Evolutionary conservation across 92 coral and sea anemone genomes (phyloP), one percentile per base, ranked within the genome.

Genomic region (Palythoa grandis): DNA sequence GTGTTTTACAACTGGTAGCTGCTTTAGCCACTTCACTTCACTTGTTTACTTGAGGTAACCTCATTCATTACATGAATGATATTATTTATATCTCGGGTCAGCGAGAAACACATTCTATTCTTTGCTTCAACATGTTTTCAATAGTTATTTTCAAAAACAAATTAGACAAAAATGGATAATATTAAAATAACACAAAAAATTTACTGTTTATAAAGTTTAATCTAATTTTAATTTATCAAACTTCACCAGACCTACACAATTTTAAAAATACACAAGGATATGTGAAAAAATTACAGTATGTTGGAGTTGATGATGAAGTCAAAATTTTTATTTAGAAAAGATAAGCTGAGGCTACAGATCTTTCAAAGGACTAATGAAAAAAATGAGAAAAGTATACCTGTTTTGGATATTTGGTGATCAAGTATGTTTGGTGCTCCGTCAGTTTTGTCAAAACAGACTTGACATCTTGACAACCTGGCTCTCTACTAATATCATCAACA

Each of bases 381-480:
- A 15, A 61, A 61, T 61, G 16, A 61, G 14, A 72, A 37, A 39
- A 72, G 22, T 72, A 72, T 61, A 29, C 78, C 78, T 48, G 37
- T 23, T 50, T 74, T 13, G 56, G 78, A 48, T 50, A 74, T 22
- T 74, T 74, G 63, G 63, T 74, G 78, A 74, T 74, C 78, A 74
- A 50, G 57, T 48, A 38, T 5, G 78, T 74, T 48, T 74, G 78
- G 38, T 74, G 63, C 20, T 38, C 58, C 78, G 20, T 50, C 15
- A 58, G 53, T 40, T 48, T 75, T 7, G 58, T 19, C 7, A 86
- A 52, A 40, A 72, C 75, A 86, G 74, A 86, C 75, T 15, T 60
- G 53, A 63, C 52, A 22, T 54, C 80, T 72, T 84, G 66, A 65
- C 79, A 71, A 10, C 70, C 35, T 24, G 53, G 52, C 77, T 66